Conservation (phyloP, 2,888 invertebrate species). For the Xestobium rufovillosum region DNA sequence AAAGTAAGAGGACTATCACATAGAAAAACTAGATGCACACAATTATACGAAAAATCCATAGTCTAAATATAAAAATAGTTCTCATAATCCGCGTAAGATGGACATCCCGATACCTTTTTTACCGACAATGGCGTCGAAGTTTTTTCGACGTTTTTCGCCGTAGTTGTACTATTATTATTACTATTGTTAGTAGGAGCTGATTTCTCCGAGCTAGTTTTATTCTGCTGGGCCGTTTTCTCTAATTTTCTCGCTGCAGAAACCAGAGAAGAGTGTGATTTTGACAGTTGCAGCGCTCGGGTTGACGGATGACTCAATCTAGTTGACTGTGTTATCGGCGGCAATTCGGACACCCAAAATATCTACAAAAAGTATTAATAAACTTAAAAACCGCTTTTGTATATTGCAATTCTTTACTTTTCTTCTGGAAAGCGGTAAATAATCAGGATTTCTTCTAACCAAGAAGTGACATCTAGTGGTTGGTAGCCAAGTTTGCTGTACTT, state of each 20-base stretch:
- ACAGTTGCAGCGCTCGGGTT: constrained; percentile 38
- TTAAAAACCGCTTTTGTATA: not conserved
- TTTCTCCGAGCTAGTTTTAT: constrained; percentile 17
- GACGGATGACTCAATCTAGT: constrained; percentile 36
- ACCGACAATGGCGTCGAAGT: constrained; percentile 29
- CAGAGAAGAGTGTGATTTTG: constrained; percentile 39
- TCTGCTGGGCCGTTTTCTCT: constrained; percentile 25
- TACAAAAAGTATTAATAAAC: constrained; percentile 33
- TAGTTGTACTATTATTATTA: constrained; percentile 29
- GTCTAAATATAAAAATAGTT: constrained; percentile 60
- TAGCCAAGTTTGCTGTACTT: constrained; percentile 70
- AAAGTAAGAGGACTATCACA: too few species aligned
- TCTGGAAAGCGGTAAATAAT: constrained; percentile 57
- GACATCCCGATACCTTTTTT: constrained; percentile 30
- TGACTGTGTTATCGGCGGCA: constrained; percentile 43
- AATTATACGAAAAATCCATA: too few species aligned
- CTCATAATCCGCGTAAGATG: constrained; percentile 55
- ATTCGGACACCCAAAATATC: constrained; percentile 53
- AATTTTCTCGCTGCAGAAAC: constrained; percentile 33
- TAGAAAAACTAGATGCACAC: too few species aligned
- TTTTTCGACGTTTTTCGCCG: constrained; percentile 32
- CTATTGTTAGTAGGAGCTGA: constrained; percentile 19
- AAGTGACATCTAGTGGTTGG: constrained; percentile 66
- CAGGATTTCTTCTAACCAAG: constrained; percentile 73
- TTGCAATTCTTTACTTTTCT: constrained; percentile 36